Evolutionary conservation across 2,797 vertebrate species (phyloP).

Genomic region (Galago senegalensis): DNA sequence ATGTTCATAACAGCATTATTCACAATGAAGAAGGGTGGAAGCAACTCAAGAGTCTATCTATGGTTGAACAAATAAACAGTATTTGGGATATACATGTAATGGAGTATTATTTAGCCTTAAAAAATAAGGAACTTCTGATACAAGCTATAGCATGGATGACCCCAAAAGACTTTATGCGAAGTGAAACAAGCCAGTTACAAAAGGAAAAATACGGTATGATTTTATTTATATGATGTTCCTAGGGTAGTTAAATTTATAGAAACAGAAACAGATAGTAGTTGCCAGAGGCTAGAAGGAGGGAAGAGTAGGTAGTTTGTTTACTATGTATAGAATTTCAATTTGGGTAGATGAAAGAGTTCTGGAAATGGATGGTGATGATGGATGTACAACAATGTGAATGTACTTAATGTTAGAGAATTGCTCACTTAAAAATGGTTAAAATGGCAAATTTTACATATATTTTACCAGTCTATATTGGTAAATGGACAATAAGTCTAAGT

Average conservation of each 20-base stretch:
- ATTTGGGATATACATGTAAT: neutral
- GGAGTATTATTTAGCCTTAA: neutral
- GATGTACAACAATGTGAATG: neutral
- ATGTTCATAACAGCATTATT: neutral
- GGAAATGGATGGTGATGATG: neutral
- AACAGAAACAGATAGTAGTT: neutral
- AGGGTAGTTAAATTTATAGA: neutral
- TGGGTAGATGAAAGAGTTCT: neutral
- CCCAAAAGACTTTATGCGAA: neutral
- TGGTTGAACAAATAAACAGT: neutral
- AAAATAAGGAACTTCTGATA: neutral
- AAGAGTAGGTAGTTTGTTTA: neutral
- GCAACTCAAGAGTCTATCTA: neutral
- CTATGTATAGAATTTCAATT: neutral
- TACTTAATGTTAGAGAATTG: neutral
- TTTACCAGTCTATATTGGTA: neutral
- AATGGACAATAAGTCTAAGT: conserved; percentile 91
- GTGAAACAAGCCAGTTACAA: neutral
- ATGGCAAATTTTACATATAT: neutral
- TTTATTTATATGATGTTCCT: neutral
- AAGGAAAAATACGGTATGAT: neutral
- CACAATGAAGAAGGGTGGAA: neutral
- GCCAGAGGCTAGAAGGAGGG: neutral
- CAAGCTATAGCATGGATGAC: neutral
- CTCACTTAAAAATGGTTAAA: neutral